Percentiles rank a stretch among this genome's conserved stretches.
Evolutionary conservation across 2,113 vertebrate genomes (phyloP).

Genomic region (Accipiter virgatus): DNA sequence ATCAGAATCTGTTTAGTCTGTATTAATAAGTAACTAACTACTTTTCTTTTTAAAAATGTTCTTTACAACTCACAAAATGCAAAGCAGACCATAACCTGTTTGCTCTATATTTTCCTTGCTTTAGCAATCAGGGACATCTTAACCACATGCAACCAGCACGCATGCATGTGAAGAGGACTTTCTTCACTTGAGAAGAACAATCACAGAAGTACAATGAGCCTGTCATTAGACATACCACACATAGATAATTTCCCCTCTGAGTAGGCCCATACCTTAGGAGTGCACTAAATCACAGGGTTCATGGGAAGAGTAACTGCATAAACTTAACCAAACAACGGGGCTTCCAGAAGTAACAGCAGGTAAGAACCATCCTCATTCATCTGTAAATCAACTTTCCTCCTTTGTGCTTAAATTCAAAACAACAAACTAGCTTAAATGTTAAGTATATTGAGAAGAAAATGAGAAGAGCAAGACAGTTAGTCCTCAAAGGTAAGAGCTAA

Average conservation of each 20-base stretch:
- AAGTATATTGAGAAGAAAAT: neutral
- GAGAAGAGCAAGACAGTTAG: neutral
- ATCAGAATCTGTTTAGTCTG: neutral
- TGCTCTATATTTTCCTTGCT: neutral
- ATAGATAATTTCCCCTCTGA: too few species aligned
- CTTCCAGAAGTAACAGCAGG: neutral
- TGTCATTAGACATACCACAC: fast-evolving
- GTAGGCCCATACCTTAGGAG: neutral
- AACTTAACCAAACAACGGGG: neutral
- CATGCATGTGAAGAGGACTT: neutral
- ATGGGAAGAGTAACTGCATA: neutral
- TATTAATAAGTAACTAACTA: neutral
- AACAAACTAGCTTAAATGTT: neutral
- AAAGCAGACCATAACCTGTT: neutral
- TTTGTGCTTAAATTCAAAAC: neutral
- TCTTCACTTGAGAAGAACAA: neutral
- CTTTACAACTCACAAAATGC: neutral
- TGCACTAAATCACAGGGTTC: neutral
- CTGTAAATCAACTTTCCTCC: neutral
- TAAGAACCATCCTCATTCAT: neutral
- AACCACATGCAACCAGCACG: neutral
- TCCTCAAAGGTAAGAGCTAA: neutral
- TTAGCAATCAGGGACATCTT: neutral
- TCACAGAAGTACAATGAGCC: neutral
- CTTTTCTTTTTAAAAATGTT: neutral